Evolutionary conservation across 2,888 invertebrate species (phyloP), one percentile per base, ranked within the genome.

Genomic region (Eupelmus urozonus): DNA sequence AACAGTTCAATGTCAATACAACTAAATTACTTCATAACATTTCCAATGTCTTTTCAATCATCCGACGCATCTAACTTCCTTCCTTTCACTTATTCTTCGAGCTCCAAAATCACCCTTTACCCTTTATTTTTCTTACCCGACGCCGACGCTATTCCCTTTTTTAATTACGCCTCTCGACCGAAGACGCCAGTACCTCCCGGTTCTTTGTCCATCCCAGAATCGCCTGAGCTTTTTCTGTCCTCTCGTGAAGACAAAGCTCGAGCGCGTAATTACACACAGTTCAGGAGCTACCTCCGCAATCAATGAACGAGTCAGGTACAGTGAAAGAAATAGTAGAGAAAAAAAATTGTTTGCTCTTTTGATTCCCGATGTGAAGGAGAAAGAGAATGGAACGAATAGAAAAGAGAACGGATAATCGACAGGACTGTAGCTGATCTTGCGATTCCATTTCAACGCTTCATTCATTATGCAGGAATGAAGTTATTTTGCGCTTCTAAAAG

Each of bases 211-310:
- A 42, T 34, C n/a, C 4, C 13, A 18, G 23, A 20, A 74, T 34
- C 16, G 27, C 49, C 51, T 27, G 18, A n/a, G 0, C 20, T 40
- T 53, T 72, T 55, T 34, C 27, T 62, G 23, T 70, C 20, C 45
- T 42, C 42, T 40, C 20, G 51, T 13, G 29, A 1, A 34, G 69
- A 76, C 55, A 76, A 76, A 63, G 57, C 29, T 34, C 34, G 34
- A 34, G 34, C 1, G 25, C 40, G 27, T 72, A 77, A 77, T 77
- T 77, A 72, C 65, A 72, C 60, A 77, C 59, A 51, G 65, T 65
- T 20, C 20, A n/a, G 40, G 25, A 5, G 34, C 34, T 34, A 34
- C 34, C 5, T 3, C 34, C 3, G 5, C 34, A 34, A 34, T 34
- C 5, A 34, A 34, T n/a, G 25, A 49, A 49, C 9, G 27, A 42